Evolutionary conservation across 2,113 vertebrate species (phyloP).

Genomic region (Solenodon paradoxus): DNA sequence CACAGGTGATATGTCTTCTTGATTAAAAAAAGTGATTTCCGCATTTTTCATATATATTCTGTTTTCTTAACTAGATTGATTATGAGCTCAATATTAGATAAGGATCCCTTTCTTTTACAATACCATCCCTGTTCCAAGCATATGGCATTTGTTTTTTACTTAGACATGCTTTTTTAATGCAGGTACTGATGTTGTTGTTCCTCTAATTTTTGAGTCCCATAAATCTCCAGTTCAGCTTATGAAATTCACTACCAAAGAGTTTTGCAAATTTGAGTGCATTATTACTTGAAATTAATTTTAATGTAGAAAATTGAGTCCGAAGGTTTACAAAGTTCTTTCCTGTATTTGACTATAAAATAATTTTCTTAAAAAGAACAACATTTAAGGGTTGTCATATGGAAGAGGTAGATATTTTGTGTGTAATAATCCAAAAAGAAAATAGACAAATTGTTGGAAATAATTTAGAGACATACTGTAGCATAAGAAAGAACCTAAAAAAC

Average conservation of each 20-base stretch:
- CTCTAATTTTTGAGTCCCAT: background rate
- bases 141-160: background rate
- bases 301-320: background rate
- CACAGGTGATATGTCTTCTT: background rate
- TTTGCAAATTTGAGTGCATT: background rate
- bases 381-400: background rate
- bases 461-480: background rate
- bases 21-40: background rate
- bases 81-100: background rate
- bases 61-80: background rate
- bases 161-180: background rate
- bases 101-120: background rate
- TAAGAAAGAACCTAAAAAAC: background rate
- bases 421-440: background rate
- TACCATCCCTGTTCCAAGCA: background rate
- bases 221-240: background rate
- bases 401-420: background rate
- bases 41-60: background rate
- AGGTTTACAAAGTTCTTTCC: background rate
- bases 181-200: background rate
- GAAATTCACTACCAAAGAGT: background rate
- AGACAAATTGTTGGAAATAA: background rate
- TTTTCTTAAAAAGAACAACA: conserved; percentile 4
- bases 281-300: background rate
- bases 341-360: background rate